Base-by-base conservation (phyloP, 2,113 vertebrate genomes). In the Cochlearius cochlearius region DNA sequence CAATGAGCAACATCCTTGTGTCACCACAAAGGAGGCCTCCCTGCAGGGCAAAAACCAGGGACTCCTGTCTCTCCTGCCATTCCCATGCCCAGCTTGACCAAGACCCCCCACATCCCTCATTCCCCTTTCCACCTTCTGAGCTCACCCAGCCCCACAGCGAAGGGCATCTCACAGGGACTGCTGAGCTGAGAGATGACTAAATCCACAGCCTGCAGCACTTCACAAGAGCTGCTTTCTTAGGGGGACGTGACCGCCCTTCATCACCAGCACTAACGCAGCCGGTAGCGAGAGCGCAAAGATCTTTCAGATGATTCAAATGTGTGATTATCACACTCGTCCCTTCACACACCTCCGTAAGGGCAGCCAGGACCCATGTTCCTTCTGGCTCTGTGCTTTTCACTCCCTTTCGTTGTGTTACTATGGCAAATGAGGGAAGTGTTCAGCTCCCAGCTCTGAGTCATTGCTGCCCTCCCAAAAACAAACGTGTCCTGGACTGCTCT, bases 251-350 rank as follows among this genome's bases (percentile, higher is more conserved):
- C 11, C 2, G 14, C 36, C 41, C 36, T 38, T 63, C 78, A 82
- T 19, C 0, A 0, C 17, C 9, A 3, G 2, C 0, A 0, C 6
- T 34, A 73, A 67, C 0, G 0, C 23, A 38, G 50, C 25, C 1
- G 0, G 25, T 21, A 49, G 41, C 7, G n/a, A 84, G 50, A 89
- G 12, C 0, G 0, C 62, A 76, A 25, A 41, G 41, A 66, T 55
- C 27, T 91, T 91, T 75, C 41, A 3, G 43, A 64, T 27, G 15
- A 84, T 53, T 94, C 92, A 58, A 58, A 94, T 30, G 69, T 94
- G 94, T 89, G 86, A 95, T 88, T 95, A 73, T 91, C 20, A 0
- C 83, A 73, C 58, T 76, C 0, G 2, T 85, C 69, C n/a, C 86
- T 82, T 92, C 77, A 85, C 73, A 68, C 80, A 75, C 22, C 45